phyloP scores from a whole-genome alignment of 2,888 invertebrate species.

The Cenopis cana region DNA sequence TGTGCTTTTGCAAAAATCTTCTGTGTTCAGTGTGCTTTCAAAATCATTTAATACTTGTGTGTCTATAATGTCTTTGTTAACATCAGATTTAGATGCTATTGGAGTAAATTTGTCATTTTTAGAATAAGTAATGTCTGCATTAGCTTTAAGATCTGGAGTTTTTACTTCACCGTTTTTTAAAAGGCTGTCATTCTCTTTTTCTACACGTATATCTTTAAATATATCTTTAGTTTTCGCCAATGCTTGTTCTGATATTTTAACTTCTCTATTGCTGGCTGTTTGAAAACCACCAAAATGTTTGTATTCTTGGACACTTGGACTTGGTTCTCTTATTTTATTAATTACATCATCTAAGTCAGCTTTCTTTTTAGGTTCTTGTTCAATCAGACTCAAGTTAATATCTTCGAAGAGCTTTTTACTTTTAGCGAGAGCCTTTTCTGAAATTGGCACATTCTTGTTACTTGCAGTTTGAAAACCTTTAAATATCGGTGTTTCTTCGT shows the following conservation, averaged over 20 bases:
- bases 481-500: constrained; percentile 32
- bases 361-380: not conserved
- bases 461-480: constrained; percentile 64
- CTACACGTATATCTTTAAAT: constrained; percentile 57
- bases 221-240: constrained; percentile 60
- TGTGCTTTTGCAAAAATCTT: constrained; percentile 63
- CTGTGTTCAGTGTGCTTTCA: constrained; percentile 66
- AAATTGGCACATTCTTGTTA: constrained; percentile 60
- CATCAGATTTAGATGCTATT: constrained; percentile 4
- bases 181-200: not conserved
- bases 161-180: not conserved
- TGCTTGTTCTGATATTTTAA: constrained; percentile 57
- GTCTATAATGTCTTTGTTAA: constrained; percentile 52
- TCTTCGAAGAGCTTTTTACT: constrained; percentile 65
- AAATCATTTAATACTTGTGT: constrained; percentile 74
- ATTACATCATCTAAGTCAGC: not conserved
- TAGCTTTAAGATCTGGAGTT: constrained; percentile 25
- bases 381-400: constrained; percentile 43
- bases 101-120: not conserved
- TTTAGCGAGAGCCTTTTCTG: constrained; percentile 62
- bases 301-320: constrained; percentile 52
- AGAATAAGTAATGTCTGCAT: constrained; percentile 8
- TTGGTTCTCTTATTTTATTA: not conserved
- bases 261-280: constrained; percentile 56
- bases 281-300: constrained; percentile 56